phyloP scores from a whole-genome alignment of 1,140 invertebrate species.

The Sarcophaga bullata region DNA sequence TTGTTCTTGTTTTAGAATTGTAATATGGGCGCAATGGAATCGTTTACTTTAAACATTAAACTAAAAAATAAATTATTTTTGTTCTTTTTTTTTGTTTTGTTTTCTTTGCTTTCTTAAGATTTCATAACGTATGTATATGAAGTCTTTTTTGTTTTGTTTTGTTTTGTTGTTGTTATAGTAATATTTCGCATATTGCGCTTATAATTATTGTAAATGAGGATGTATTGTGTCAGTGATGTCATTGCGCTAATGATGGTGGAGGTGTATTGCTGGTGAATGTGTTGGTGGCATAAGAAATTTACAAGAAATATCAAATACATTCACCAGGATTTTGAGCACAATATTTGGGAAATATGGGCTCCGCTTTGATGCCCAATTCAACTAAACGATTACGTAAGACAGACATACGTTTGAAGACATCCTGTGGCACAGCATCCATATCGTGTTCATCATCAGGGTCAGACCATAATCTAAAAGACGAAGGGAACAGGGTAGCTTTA shows the following conservation, averaged over 20 bases:
- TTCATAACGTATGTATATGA: background rate
- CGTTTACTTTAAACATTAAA: background rate
- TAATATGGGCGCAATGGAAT: background rate
- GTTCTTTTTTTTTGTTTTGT: background rate
- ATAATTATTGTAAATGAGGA: background rate
- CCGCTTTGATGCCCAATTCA: slow-evolving; percentile 71
- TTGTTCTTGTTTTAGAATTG: background rate
- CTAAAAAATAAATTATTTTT: background rate
- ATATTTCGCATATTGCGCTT: background rate
- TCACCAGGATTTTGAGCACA: slow-evolving; percentile 73
- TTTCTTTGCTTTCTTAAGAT: background rate
- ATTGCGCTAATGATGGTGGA: background rate
- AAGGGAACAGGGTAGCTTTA: background rate
- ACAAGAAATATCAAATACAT: slow-evolving; percentile 65
- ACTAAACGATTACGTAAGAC: slow-evolving; percentile 69
- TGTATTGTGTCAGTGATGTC: background rate
- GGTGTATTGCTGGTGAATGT: background rate
- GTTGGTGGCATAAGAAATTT: slow-evolving; percentile 44
- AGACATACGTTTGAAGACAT: slow-evolving; percentile 62
- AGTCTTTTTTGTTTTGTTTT: background rate
- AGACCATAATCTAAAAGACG: slow-evolving; percentile 55
- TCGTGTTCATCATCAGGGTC: slow-evolving; percentile 63
- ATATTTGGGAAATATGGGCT: slow-evolving; percentile 77
- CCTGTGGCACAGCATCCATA: slow-evolving; percentile 57
- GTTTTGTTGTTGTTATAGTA: background rate